A percentile compares a stretch with the other conserved stretches of the same genome.
phyloP scores from a whole-genome alignment of 92 coral and sea anemone species.

The Zoanthus sociatus region DNA sequence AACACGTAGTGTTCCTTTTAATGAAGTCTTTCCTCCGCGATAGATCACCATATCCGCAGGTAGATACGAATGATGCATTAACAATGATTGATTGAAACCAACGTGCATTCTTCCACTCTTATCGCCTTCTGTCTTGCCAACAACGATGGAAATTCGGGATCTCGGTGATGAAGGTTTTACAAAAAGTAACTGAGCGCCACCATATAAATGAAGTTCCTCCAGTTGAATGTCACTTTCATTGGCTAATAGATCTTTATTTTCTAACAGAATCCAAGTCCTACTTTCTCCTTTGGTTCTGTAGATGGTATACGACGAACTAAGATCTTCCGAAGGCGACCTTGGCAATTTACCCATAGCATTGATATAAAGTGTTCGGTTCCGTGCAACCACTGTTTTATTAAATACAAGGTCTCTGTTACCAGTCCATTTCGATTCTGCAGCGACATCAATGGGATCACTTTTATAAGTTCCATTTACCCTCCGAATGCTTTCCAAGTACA shows the following conservation, averaged over 20 bases:
- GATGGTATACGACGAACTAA: conserved; percentile 62
- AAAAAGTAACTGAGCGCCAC: conserved; percentile 75
- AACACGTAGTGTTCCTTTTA: conserved; percentile 74
- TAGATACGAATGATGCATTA: conserved; percentile 66
- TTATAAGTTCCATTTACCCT: conserved; percentile 56
- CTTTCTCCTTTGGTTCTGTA: conserved; percentile 54
- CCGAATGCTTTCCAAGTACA: conserved; percentile 70
- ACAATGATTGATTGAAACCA: conserved; percentile 69
- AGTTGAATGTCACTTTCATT: conserved; percentile 66
- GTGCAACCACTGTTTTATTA: neutral
- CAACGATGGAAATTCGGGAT: conserved; percentile 50
- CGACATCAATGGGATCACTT: conserved; percentile 59
- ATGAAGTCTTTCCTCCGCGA: conserved; percentile 71
- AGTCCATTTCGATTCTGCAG: conserved; percentile 52
- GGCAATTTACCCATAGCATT: conserved; percentile 72
- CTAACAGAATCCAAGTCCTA: conserved; percentile 68
- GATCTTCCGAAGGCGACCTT: conserved; percentile 56
- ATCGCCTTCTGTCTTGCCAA: conserved; percentile 73
- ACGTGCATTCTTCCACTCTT: conserved; percentile 63
- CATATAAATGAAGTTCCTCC: conserved; percentile 70
- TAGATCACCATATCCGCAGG: conserved; percentile 77
- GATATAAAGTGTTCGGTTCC: conserved; percentile 70
- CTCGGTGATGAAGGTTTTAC: conserved; percentile 56
- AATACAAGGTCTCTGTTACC: neutral
- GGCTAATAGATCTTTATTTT: conserved; percentile 35